Percentiles rank a stretch among this genome's conserved stretches.
phyloP scores from a whole-genome alignment of 2,113 vertebrate species.

The Egretta garzetta region DNA sequence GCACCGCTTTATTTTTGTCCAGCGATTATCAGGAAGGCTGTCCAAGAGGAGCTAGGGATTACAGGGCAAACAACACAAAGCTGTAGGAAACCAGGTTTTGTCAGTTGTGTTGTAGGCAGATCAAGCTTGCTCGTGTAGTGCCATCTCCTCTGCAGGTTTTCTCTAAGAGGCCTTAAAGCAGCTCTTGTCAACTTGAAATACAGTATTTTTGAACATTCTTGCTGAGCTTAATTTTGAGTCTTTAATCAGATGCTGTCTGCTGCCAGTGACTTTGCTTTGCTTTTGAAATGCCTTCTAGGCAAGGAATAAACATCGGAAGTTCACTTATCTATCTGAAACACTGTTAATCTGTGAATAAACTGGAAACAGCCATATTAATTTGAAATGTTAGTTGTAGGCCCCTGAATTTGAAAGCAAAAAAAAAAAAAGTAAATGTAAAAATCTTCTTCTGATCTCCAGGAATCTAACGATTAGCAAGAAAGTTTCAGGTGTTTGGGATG shows the following conservation, averaged over 20 bases:
- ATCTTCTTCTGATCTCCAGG: neutral
- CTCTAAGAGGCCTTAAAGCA: neutral
- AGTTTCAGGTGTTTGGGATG: neutral
- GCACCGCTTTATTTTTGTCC: neutral
- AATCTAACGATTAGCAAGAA: neutral
- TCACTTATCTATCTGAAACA: neutral
- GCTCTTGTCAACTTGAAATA: neutral
- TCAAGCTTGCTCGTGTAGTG: neutral
- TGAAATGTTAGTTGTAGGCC: neutral
- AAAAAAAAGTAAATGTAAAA: neutral
- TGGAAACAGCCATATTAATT: neutral
- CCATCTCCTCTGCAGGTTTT: neutral
- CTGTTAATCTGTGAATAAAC: neutral
- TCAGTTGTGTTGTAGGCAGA: neutral
- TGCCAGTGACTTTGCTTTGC: neutral
- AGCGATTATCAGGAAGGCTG: neutral
- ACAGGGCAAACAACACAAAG: neutral
- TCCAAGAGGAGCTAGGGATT: conserved; percentile 14
- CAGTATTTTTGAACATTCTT: neutral
- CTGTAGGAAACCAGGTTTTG: neutral
- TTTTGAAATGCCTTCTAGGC: neutral
- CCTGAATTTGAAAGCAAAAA: neutral
- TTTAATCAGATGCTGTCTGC: neutral
- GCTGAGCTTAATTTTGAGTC: neutral
- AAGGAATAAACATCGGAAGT: neutral